phyloP scores from a whole-genome alignment of 2,888 invertebrate species.

The Escarpia spicata region DNA sequence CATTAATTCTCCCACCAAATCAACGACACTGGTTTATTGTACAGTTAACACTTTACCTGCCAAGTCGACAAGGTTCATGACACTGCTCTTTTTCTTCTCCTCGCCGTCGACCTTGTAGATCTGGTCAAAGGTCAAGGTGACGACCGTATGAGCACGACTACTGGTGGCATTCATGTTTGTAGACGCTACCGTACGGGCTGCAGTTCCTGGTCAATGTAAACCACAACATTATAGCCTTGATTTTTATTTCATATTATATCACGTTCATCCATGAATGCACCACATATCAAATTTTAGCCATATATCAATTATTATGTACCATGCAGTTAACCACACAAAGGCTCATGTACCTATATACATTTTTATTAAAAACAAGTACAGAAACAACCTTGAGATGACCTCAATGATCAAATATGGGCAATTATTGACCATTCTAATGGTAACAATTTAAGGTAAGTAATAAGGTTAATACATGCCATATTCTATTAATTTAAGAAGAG shows the following conservation, averaged over 20 bases:
- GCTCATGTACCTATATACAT: too few species aligned
- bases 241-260: background rate
- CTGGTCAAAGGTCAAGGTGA: conserved; percentile 66
- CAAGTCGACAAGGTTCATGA: conserved; percentile 65
- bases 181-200: conserved; percentile 64
- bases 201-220: conserved; percentile 56
- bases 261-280: too few species aligned
- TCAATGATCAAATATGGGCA: too few species aligned
- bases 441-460: too few species aligned
- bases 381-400: too few species aligned
- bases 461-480: too few species aligned
- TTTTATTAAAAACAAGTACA: too few species aligned
- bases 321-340: too few species aligned
- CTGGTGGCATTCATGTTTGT: conserved; percentile 67
- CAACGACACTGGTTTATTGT: background rate
- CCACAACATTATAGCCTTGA: background rate
- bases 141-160: conserved; percentile 65
- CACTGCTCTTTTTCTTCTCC: conserved; percentile 64
- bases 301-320: too few species aligned
- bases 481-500: too few species aligned
- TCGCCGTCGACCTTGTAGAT: conserved; percentile 58
- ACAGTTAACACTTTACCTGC: conserved; percentile 52
- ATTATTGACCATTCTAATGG: too few species aligned
- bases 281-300: too few species aligned
- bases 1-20: background rate